phyloP scores from a whole-genome alignment of 2,113 vertebrate genomes.

The Triplophysa siluroides region DNA sequence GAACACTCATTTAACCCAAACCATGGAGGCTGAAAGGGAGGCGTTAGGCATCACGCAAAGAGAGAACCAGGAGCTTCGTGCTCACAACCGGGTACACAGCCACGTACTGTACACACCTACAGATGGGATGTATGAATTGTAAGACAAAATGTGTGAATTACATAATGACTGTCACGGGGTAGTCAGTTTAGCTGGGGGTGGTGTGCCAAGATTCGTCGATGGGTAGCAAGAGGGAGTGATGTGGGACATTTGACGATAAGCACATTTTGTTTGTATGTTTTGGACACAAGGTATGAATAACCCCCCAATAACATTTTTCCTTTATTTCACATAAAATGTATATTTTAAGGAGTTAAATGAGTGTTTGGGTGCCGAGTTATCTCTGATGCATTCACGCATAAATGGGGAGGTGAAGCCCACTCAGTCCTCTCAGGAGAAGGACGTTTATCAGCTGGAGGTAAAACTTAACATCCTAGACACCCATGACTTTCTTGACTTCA shows the following conservation, averaged over 20 bases:
- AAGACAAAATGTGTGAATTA: too few relatives aligned
- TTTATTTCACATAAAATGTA: background rate
- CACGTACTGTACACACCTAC: background rate
- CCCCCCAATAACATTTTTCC: background rate
- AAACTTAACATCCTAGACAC: background rate
- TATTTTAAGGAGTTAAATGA: conserved; percentile 82
- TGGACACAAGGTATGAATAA: background rate
- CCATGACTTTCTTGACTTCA: background rate
- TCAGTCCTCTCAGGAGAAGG: conserved; percentile 77
- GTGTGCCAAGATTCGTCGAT: background rate
- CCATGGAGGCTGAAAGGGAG: conserved; percentile 85
- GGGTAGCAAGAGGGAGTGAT: background rate
- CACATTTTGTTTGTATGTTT: background rate
- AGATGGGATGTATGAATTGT: background rate
- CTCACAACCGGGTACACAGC: conserved; percentile 81
- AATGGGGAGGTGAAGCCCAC: conserved; percentile 75
- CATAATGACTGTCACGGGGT: too few relatives aligned
- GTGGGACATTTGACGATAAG: background rate
- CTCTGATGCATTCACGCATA: conserved; percentile 74
- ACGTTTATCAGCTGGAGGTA: conserved; percentile 88
- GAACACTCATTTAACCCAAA: conserved; percentile 85
- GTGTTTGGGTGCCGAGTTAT: conserved; percentile 82
- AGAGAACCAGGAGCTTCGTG: conserved; percentile 88
- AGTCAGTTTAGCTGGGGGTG: background rate
- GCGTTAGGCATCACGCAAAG: conserved; percentile 82